A percentile compares a stretch with the other conserved stretches of the same genome.
phyloP scores from a whole-genome alignment of 2,888 invertebrate genomes.

The Carabus problematicus region DNA sequence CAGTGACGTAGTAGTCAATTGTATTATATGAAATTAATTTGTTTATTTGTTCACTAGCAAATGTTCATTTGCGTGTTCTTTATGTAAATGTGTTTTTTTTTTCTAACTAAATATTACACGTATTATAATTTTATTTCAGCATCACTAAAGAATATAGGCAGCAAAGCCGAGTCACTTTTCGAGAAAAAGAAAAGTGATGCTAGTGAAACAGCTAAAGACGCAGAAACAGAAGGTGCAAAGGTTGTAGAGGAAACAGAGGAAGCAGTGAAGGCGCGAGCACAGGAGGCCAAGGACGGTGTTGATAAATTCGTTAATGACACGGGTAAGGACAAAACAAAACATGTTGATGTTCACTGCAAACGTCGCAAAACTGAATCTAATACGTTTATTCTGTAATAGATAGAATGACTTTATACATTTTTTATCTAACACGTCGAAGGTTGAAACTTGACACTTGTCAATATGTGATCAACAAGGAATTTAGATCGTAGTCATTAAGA shows the following conservation, averaged over 20 bases:
- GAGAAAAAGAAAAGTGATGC: constrained; percentile 76
- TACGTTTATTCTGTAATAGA: constrained; percentile 1
- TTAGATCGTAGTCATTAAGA: too few species aligned
- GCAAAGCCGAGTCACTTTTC: constrained; percentile 74
- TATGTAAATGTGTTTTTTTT: constrained; percentile 18
- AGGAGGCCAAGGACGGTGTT: constrained; percentile 65
- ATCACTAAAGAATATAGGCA: constrained; percentile 74
- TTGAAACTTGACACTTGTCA: too few species aligned
- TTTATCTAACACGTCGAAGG: constrained; percentile 3
- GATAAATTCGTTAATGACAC: constrained; percentile 64
- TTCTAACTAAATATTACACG: neutral
- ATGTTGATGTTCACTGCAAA: constrained; percentile 24
- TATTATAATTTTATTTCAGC: constrained; percentile 58
- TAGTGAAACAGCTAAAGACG: constrained; percentile 69
- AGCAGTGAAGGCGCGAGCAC: too few species aligned
- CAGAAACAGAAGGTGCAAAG: constrained; percentile 67
- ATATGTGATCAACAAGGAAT: too few species aligned
- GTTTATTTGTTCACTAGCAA: neutral
- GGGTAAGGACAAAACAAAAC: constrained; percentile 53
- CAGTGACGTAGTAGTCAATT: too few species aligned
- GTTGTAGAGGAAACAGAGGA: constrained; percentile 70
- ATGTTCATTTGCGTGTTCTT: constrained; percentile 1
- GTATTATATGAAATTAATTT: constrained; percentile 3
- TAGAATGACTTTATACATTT: constrained; percentile 9
- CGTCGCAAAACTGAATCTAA: constrained; percentile 19